A percentile compares a stretch with the other conserved stretches of the same genome.
phyloP scores from a whole-genome alignment of 1,140 invertebrate species.

The Leptinotarsa texana region DNA sequence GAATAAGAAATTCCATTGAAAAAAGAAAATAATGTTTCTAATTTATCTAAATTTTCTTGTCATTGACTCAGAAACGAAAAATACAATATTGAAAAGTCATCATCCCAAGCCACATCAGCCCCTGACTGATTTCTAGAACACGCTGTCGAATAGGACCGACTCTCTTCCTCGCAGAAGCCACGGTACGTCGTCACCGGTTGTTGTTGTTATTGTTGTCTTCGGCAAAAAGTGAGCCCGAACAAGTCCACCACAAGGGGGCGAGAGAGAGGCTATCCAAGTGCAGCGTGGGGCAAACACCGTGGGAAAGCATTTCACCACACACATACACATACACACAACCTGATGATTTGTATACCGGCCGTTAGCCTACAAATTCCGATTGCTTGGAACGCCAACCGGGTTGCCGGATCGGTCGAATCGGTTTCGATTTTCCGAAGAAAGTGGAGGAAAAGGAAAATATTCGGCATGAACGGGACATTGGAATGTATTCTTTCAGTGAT shows the following conservation, averaged over 20 bases:
- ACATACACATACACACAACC: neutral
- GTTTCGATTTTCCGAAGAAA: too few species aligned
- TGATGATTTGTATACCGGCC: constrained; percentile 7
- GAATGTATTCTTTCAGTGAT: too few species aligned
- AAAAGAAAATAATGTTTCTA: too few species aligned
- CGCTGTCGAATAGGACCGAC: neutral
- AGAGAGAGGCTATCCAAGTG: neutral
- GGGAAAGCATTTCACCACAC: constrained; percentile 7
- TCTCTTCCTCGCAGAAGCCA: neutral
- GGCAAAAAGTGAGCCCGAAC: neutral
- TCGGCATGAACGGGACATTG: too few species aligned
- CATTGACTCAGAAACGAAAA: too few species aligned
- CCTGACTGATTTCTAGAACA: too few species aligned
- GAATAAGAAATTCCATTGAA: too few species aligned
- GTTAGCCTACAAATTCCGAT: constrained; percentile 8
- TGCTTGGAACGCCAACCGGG: neutral
- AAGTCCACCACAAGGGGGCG: neutral
- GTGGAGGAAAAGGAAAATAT: too few species aligned
- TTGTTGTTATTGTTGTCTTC: constrained; percentile 3
- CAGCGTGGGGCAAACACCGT: constrained; percentile 1
- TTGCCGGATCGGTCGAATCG: neutral
- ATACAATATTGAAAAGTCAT: too few species aligned
- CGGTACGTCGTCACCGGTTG: neutral
- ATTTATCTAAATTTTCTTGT: too few species aligned
- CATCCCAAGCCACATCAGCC: too few species aligned